These are phyloP conservation scores for Reinhardtius hippoglossoides DNA, from an alignment of 2,113 vertebrate genomes.

Conservation along the genomic window DNA sequence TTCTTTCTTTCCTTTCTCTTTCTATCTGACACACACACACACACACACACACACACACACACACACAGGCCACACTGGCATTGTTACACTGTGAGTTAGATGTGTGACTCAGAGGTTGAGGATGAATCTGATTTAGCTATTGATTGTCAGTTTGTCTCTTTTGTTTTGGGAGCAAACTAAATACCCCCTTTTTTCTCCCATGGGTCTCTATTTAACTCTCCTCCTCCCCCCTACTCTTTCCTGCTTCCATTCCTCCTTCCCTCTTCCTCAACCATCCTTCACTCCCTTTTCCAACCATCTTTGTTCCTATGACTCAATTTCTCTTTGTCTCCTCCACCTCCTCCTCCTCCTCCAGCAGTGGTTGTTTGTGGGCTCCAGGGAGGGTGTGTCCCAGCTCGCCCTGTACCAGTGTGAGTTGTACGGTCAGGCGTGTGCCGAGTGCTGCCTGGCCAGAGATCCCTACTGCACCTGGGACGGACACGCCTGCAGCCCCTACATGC, in stretches of 20 bases:
- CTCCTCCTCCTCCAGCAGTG: slow-evolving; percentile 72
- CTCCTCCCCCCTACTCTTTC: not conserved
- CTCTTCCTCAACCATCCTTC: not conserved
- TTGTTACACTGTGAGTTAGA: slow-evolving; percentile 22
- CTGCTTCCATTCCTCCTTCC: not conserved
- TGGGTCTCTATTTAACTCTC: not conserved
- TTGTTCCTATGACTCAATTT: slow-evolving; percentile 8
- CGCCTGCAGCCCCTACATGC: slow-evolving; percentile 85
- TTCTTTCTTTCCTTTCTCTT: slow-evolving; percentile 1
- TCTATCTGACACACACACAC: slow-evolving; percentile 9
- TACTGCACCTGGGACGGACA: slow-evolving; percentile 88
- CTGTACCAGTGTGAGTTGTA: slow-evolving; percentile 87
- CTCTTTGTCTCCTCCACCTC: not conserved
- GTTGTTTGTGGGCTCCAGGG: slow-evolving; percentile 85
- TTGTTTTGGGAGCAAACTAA: slow-evolving; percentile 13
- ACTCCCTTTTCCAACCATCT: not conserved
- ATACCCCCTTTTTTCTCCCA: slow-evolving; percentile 14
- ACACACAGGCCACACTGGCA: slow-evolving; percentile 22
- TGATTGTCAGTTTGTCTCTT: slow-evolving; percentile 22
- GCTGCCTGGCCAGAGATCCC: slow-evolving; percentile 85
- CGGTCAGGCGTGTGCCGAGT: slow-evolving; percentile 85
- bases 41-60: slow-evolving; percentile 1
- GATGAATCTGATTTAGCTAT: slow-evolving; percentile 38
- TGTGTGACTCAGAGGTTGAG: slow-evolving; percentile 38
- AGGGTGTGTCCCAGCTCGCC: slow-evolving; percentile 83